Percentiles rank a stretch among this genome's conserved stretches.
These are phyloP conservation scores for Calidris pugnax DNA, from an alignment of 2,113 vertebrate genomes.

Conservation along the genomic window DNA sequence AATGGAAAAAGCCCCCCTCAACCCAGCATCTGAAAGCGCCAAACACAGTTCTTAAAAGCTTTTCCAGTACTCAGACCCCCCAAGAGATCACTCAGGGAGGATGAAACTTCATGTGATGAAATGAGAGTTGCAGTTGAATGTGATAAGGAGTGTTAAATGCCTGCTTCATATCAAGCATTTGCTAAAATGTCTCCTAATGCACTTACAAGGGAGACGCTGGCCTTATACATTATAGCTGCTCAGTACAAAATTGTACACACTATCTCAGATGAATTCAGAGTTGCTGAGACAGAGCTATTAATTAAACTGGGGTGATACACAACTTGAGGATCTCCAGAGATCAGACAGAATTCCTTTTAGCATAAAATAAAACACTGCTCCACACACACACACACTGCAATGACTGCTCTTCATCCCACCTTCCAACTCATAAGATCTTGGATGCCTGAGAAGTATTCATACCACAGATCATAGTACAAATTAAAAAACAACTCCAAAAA, in stretches of 20 bases:
- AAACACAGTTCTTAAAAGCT: conserved; percentile 65
- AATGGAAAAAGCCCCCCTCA: not conserved
- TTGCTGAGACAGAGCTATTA: conserved; percentile 28
- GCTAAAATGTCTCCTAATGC: conserved; percentile 40
- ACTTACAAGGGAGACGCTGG: not conserved
- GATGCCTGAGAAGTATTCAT: not conserved
- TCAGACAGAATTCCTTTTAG: not conserved
- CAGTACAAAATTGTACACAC: not conserved
- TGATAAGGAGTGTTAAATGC: conserved; percentile 56
- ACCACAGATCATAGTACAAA: not conserved
- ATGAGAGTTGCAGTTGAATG: conserved; percentile 23
- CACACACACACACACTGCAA: not conserved
- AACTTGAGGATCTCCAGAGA: not conserved
- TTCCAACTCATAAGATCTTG: not conserved
- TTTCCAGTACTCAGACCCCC: conserved; percentile 52
- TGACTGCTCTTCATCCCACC: not conserved
- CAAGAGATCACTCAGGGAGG: conserved; percentile 64
- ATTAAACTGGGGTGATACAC: conserved; percentile 25
- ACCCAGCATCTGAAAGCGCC: conserved; percentile 4
- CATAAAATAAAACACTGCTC: not conserved
- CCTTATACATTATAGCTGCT: not conserved
- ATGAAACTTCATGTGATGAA: conserved; percentile 66
- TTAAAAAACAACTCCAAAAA: not conserved
- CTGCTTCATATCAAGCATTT: conserved; percentile 12
- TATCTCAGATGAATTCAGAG: not conserved